A percentile compares a stretch with the other conserved stretches of the same genome.
These are phyloP conservation scores for Hemiscyllium ocellatum DNA, from an alignment of 2,113 vertebrate genomes.

Conservation along the genomic window DNA sequence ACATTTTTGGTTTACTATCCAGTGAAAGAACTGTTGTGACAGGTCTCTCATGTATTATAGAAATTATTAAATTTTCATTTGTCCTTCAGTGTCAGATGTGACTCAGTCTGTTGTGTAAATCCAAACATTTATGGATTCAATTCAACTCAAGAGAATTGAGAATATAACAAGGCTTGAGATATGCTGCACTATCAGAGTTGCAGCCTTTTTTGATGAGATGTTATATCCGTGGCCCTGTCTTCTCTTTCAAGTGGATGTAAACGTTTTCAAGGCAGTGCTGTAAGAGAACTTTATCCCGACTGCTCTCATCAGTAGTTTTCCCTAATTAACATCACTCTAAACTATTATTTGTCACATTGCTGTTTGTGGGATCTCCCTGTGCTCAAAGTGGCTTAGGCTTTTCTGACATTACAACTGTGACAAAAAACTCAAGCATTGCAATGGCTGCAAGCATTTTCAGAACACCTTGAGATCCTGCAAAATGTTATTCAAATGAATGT, in stretches of 20 bases:
- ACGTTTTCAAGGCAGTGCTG: neutral
- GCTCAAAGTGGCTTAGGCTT: neutral
- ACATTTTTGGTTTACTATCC: neutral
- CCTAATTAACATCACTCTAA: neutral
- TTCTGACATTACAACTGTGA: neutral
- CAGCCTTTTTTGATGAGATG: neutral
- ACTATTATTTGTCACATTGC: neutral
- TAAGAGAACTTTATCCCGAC: neutral
- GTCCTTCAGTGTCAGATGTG: neutral
- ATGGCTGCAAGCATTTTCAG: neutral
- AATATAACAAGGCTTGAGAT: neutral
- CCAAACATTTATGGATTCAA: neutral
- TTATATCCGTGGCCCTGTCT: neutral
- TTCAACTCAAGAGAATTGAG: neutral
- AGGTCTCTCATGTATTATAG: neutral
- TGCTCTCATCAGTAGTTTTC: neutral
- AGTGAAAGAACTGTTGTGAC: neutral
- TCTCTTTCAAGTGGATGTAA: neutral
- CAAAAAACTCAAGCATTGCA: neutral
- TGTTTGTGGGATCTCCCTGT: neutral
- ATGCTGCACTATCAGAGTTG: neutral
- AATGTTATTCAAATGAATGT: neutral
- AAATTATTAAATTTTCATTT: neutral
- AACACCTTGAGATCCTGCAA: neutral
- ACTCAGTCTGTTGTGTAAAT: neutral